Percentiles rank a stretch among this genome's conserved stretches.
Evolutionary conservation across 2,113 vertebrate species (phyloP).

Genomic region (Microtus pennsylvanicus): DNA sequence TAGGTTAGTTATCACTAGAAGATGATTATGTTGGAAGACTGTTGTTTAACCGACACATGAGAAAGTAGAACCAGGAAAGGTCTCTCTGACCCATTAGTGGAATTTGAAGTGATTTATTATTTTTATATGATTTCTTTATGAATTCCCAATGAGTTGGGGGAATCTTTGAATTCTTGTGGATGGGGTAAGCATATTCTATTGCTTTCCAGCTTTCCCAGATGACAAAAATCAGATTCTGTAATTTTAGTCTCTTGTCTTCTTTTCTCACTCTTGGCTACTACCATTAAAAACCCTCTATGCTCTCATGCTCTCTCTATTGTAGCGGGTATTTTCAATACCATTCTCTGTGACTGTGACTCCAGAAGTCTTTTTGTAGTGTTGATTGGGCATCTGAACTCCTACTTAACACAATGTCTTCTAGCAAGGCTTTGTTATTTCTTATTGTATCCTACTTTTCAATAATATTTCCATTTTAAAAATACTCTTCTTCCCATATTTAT

Average conservation of each 20-base stretch:
- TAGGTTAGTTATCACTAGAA: neutral
- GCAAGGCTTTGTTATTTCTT: neutral
- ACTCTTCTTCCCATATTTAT: neutral
- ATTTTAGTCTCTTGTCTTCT: neutral
- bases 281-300: neutral
- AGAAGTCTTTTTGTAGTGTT: neutral
- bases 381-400: neutral
- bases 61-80: too few species aligned
- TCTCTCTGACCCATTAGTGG: neutral
- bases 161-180: neutral
- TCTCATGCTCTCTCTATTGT: neutral
- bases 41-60: too few species aligned
- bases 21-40: neutral
- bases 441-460: neutral
- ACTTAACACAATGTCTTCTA: neutral
- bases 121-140: neutral
- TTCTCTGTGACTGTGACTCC: neutral
- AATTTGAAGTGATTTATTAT: neutral
- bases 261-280: neutral
- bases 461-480: neutral
- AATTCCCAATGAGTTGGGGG: neutral
- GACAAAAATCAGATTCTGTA: neutral
- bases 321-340: neutral
- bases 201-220: too few species aligned
- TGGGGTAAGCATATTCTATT: neutral